Percentiles rank a stretch among this genome's conserved stretches.
Conservation (phyloP, 2,888 invertebrate genomes). For the Hedya salicella region DNA sequence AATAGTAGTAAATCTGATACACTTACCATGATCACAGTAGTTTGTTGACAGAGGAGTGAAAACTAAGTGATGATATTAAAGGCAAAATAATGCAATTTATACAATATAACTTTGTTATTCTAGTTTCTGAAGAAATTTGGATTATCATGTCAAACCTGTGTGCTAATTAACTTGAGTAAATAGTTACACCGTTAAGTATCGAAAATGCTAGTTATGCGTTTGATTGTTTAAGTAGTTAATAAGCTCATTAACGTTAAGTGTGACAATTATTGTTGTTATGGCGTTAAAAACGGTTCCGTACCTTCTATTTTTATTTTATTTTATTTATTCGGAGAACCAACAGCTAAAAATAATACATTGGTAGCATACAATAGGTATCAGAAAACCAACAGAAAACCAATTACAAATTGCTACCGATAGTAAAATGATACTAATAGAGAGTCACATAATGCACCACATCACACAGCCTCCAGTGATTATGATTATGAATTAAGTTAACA, state of each 20-base stretch:
- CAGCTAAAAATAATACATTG: too few relatives aligned
- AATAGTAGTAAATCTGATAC: too few relatives aligned
- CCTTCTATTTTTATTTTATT: too few relatives aligned
- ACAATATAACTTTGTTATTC: background rate
- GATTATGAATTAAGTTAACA: too few relatives aligned
- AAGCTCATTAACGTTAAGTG: background rate
- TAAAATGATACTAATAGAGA: too few relatives aligned
- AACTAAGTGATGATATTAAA: slow-evolving; percentile 8
- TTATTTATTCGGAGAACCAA: too few relatives aligned
- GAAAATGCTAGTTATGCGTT: slow-evolving; percentile 20
- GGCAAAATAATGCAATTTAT: slow-evolving; percentile 20
- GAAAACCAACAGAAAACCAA: too few relatives aligned
- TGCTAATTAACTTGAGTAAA: slow-evolving; percentile 12
- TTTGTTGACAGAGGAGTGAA: background rate
- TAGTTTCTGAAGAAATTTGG: slow-evolving; percentile 28
- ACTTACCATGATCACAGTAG: slow-evolving; percentile 34
- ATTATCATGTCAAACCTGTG: slow-evolving; percentile 14
- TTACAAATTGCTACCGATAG: too few relatives aligned
- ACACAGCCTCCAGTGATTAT: too few relatives aligned
- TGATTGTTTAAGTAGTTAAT: slow-evolving; percentile 20
- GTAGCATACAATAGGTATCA: too few relatives aligned
- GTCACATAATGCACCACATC: too few relatives aligned
- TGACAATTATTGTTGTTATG: background rate
- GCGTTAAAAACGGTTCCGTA: background rate
- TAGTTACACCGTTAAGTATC: slow-evolving; percentile 6